A percentile compares a stretch with the other conserved stretches of the same genome.
Conservation (phyloP, 2,113 vertebrate genomes). For the Emydura subglobosa region DNA sequence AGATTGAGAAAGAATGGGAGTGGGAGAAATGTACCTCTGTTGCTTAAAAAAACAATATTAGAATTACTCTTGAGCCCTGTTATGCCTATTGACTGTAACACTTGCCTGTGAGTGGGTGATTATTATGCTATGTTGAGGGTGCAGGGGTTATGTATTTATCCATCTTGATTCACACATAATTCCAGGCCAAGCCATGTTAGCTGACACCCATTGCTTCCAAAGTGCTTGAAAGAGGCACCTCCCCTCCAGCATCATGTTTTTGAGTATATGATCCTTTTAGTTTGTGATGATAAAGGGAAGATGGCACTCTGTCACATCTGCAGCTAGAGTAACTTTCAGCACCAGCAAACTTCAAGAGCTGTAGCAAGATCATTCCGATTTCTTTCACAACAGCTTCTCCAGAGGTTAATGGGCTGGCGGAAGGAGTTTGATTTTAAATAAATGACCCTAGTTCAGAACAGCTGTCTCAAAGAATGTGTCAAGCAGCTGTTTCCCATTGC, state of each 20-base stretch:
- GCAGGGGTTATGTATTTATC: background rate
- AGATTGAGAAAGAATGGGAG: background rate
- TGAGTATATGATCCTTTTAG: background rate
- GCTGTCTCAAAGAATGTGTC: background rate
- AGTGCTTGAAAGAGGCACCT: background rate
- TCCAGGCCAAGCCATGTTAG: background rate
- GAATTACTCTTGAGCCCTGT: background rate
- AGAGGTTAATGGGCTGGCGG: background rate
- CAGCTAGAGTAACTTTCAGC: background rate
- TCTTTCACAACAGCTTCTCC: background rate
- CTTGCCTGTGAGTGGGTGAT: background rate
- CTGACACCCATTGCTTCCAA: background rate
- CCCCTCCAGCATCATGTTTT: background rate
- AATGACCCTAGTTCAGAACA: background rate
- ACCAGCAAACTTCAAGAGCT: background rate
- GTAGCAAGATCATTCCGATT: background rate
- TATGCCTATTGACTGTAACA: background rate
- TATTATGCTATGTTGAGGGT: background rate
- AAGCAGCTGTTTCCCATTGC: slow-evolving; percentile 5
- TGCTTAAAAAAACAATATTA: background rate
- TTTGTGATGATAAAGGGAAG: background rate
- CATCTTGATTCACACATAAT: background rate
- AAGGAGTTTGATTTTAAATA: background rate
- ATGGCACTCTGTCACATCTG: background rate
- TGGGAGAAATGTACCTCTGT: background rate